phyloP scores from a whole-genome alignment of 2,797 vertebrate species.

The Garrulus glandarius region DNA sequence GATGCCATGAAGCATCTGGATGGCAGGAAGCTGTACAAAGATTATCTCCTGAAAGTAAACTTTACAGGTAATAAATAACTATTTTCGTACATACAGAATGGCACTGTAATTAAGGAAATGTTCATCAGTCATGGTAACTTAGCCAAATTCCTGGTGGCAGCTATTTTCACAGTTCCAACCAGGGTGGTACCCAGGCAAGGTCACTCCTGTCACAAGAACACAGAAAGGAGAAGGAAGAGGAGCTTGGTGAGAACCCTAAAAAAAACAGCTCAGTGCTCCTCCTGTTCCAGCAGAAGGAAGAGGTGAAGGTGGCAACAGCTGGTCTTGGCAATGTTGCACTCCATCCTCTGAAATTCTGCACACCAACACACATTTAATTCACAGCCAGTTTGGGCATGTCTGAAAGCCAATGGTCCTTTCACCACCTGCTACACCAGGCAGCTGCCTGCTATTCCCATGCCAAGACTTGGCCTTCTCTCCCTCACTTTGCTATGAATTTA shows the following conservation, averaged over 20 bases:
- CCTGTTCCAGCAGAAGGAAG: not conserved
- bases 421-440: constrained; percentile 1
- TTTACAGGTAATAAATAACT: constrained; percentile 90
- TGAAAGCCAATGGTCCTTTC: not conserved
- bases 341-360: not conserved
- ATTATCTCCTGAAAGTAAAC: constrained; percentile 94
- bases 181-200: not conserved
- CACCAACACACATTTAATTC: not conserved
- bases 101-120: not conserved
- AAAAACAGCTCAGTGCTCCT: fast-evolving
- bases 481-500: not conserved
- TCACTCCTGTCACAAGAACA: not conserved
- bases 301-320: not conserved
- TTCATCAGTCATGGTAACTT: not conserved
- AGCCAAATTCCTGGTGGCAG: not conserved
- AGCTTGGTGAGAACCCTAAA: not conserved
- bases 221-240: not conserved
- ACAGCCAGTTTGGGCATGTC: not conserved
- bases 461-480: not conserved
- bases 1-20: constrained; percentile 93
- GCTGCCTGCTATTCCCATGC: not conserved
- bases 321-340: not conserved
- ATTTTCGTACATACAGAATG: not conserved
- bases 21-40: constrained; percentile 91
- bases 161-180: not conserved